Conservation (phyloP, 2,113 vertebrate species). For the Anarrhichthys ocellatus region DNA sequence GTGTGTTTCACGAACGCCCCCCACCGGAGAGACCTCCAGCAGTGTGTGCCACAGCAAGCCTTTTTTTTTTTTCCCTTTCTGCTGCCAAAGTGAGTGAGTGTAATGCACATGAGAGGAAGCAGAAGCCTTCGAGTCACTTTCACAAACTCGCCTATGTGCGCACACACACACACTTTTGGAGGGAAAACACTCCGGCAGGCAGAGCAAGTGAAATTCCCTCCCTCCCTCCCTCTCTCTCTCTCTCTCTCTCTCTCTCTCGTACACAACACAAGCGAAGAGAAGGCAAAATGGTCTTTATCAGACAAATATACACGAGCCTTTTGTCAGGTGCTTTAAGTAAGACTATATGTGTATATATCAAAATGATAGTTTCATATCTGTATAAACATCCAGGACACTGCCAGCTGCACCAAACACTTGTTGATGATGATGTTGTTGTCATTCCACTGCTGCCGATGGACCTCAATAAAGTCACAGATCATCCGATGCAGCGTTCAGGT, state of each 20-base stretch:
- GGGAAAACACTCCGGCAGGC: slow-evolving; percentile 37
- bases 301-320: slow-evolving; percentile 1
- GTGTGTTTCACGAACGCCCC: slow-evolving; percentile 53
- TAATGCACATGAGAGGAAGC: slow-evolving; percentile 71
- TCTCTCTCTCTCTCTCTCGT: not conserved
- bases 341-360: not conserved
- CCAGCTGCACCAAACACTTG: not conserved
- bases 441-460: not conserved
- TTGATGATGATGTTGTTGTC: slow-evolving; percentile 6
- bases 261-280: slow-evolving; percentile 23
- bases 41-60: slow-evolving; percentile 61
- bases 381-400: not conserved
- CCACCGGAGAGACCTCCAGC: slow-evolving; percentile 69
- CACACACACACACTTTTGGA: slow-evolving; percentile 21
- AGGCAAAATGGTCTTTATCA: slow-evolving; percentile 23
- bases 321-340: slow-evolving; percentile 13
- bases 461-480: slow-evolving; percentile 1
- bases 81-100: slow-evolving; percentile 71
- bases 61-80: slow-evolving; percentile 23
- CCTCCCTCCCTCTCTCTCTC: not conserved
- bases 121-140: slow-evolving; percentile 62
- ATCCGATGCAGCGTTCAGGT: not conserved
- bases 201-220: slow-evolving; percentile 34
- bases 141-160: slow-evolving; percentile 12
- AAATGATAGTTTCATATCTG: not conserved